A percentile compares a stretch with the other conserved stretches of the same genome.
phyloP scores from a whole-genome alignment of 2,888 invertebrate species.

The Pemphredon lugubris region DNA sequence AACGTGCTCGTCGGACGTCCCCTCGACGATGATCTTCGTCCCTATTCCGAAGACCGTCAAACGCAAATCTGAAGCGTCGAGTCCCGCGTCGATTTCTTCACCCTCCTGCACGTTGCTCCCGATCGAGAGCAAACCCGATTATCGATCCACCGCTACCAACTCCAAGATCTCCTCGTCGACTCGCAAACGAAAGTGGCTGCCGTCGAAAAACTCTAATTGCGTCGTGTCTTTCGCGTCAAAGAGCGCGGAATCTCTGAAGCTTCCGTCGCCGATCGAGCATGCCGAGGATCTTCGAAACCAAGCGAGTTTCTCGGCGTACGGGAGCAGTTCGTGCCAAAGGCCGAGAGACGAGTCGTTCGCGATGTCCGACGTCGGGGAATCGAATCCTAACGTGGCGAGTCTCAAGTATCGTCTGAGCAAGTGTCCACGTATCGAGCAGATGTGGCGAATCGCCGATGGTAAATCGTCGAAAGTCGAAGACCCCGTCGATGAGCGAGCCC shows the following conservation, averaged over 20 bases:
- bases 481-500: background rate
- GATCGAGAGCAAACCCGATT: background rate
- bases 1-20: rapidly evolving
- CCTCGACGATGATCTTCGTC: slow-evolving; percentile 18
- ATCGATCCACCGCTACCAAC: too few species aligned
- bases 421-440: slow-evolving; percentile 47
- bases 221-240: slow-evolving; percentile 4
- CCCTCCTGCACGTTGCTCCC: too few species aligned
- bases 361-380: slow-evolving; percentile 34
- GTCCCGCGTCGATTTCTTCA: too few species aligned
- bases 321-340: slow-evolving; percentile 6
- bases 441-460: background rate
- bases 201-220: too few species aligned
- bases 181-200: too few species aligned
- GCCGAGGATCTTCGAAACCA: background rate
- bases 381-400: slow-evolving; percentile 45
- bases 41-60: slow-evolving; percentile 5
- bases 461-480: slow-evolving; percentile 2
- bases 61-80: too few species aligned
- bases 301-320: background rate
- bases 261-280: background rate
- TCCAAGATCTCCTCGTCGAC: too few species aligned
- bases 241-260: background rate
- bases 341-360: slow-evolving; percentile 2
- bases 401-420: slow-evolving; percentile 64